These are phyloP conservation scores for Argyresthia albistria DNA, from an alignment of 2,888 invertebrate species.

Conservation along the genomic window DNA sequence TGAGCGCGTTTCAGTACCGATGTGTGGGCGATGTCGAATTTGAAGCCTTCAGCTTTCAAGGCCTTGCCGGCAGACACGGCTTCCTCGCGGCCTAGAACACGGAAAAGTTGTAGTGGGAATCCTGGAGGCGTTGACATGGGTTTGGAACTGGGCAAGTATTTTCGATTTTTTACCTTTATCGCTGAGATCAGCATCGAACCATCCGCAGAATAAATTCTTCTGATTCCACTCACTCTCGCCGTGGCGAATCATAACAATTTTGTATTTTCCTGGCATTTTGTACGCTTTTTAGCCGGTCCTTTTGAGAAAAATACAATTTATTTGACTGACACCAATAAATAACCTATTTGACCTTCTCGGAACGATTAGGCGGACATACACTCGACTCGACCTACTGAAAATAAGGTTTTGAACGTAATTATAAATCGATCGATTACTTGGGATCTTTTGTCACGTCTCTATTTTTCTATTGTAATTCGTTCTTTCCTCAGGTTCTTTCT, in stretches of 20 bases:
- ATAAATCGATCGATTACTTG: too few relatives aligned
- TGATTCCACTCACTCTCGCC: constrained; percentile 85
- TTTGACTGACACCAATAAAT: constrained; percentile 26
- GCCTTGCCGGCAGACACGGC: constrained; percentile 81
- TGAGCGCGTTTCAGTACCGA: constrained; percentile 86
- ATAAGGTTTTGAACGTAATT: too few relatives aligned
- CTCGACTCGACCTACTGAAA: too few relatives aligned
- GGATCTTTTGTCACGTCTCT: too few relatives aligned
- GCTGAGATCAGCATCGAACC: constrained; percentile 80
- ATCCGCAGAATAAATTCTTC: constrained; percentile 81
- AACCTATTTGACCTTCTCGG: constrained; percentile 37
- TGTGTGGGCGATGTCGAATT: constrained; percentile 86
- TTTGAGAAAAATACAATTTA: not conserved
- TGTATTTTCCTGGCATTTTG: constrained; percentile 65
- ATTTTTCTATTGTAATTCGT: too few relatives aligned
- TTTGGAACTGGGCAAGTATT: not conserved
- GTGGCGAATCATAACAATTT: constrained; percentile 82
- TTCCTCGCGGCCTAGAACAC: constrained; percentile 74
- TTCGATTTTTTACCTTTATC: constrained; percentile 76
- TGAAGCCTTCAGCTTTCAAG: constrained; percentile 76
- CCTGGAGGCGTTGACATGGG: not conserved
- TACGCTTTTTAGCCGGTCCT: constrained; percentile 14
- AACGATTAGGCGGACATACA: too few relatives aligned
- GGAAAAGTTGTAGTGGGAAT: not conserved
- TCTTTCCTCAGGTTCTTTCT: too few relatives aligned